Base-by-base conservation (phyloP, 2,797 vertebrate genomes). In the Rhinophrynus dorsalis region DNA sequence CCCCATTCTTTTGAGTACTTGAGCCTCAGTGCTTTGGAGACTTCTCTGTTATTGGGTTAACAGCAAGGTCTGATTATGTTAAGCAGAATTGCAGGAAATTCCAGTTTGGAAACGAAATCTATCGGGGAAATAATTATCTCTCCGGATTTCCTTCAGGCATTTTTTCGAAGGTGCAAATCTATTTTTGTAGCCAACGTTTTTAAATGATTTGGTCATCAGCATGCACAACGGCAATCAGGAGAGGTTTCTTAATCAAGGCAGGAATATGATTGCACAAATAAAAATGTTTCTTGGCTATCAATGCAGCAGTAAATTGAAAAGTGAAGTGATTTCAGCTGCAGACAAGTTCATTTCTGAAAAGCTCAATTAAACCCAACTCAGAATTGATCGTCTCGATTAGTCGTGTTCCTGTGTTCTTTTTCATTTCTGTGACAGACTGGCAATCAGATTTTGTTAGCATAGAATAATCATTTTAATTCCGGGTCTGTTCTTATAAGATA, bases 221-320 rank as follows among this genome's bases (percentile, higher is more conserved):
- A 37, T 50, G 60, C 1, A 55, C 59, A 74, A 54, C 35, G 29
- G 69, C 73, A 75, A 81, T 79, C 75, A 77, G 48, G 51, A 33
- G 27, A 11, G 10, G 35, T 67, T 74, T 80, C 30, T 78, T n/a
- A 77, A 80, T 79, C 74, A 76, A 77, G 55, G 54, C n/a, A n/a
- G 57, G 47, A 73, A 29, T 47, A 67, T 77, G 51, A 45, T 45
- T 54, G 56, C 24, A 73, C 27, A 78, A 71, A 70, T 40, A 77
- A 73, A 66, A 51, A 42, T 66, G 44, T 67, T 61, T 68, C 62
- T 75, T 68, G 51, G 54, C 45, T 21, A n/a, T 61, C 66, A 69
- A 1, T 15, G 60, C n/a, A 45, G 27, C 11, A 3, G 40, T 15
- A 1, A 12, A 63, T 64, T 66, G 60, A 58, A 55, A 63, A 74